phyloP scores from a whole-genome alignment of 2,888 invertebrate species.

The Dynastes maya region DNA sequence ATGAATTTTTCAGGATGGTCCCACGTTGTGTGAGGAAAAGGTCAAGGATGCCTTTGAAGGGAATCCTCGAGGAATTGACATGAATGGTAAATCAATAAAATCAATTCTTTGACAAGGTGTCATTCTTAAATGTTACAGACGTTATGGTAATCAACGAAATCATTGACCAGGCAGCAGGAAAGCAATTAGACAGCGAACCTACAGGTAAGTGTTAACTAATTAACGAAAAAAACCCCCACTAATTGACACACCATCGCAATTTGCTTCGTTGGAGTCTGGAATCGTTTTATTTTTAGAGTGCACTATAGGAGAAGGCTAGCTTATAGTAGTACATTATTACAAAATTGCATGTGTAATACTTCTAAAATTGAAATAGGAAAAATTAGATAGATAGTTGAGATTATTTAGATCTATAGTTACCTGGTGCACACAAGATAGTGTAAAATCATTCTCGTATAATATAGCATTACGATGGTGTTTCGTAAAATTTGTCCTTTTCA shows the following conservation, averaged over 20 bases:
- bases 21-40: slow-evolving; percentile 86
- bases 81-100: slow-evolving; percentile 75
- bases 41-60: slow-evolving; percentile 95
- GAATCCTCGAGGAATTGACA: slow-evolving; percentile 93
- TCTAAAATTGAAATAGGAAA: background rate
- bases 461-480: slow-evolving; percentile 64
- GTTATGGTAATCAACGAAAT: slow-evolving; percentile 98
- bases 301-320: background rate
- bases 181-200: slow-evolving; percentile 90
- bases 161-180: slow-evolving; percentile 94
- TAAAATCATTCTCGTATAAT: background rate
- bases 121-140: slow-evolving; percentile 76
- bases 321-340: background rate
- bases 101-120: background rate
- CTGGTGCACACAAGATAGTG: slow-evolving; percentile 30
- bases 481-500: background rate
- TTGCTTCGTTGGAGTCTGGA: slow-evolving; percentile 62
- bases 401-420: slow-evolving; percentile 15
- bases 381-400: background rate
- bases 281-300: slow-evolving; percentile 1
- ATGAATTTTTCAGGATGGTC: slow-evolving; percentile 78
- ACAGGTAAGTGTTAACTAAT: slow-evolving; percentile 80
- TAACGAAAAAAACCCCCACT: slow-evolving; percentile 46
- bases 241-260: slow-evolving; percentile 69
- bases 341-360: slow-evolving; percentile 16